These are phyloP conservation scores for Zonotrichia leucophrys DNA, from an alignment of 2,113 vertebrate species.

Conservation along the genomic window DNA sequence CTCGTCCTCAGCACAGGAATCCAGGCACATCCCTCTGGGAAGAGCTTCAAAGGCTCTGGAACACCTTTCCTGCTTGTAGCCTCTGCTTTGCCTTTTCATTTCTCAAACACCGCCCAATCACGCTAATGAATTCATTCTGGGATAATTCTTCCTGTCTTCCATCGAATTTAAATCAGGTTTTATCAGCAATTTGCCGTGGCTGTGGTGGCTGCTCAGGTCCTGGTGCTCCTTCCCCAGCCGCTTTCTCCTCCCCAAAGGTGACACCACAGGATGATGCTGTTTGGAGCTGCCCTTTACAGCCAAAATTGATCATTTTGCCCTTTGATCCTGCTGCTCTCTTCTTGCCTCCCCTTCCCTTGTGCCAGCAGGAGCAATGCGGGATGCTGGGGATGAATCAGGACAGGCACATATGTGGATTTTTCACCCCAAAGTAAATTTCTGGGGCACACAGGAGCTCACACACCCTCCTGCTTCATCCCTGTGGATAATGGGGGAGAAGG, in stretches of 20 bases:
- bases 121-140: neutral
- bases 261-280: accelerated
- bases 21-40: neutral
- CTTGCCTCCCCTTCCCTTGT: neutral
- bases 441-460: neutral
- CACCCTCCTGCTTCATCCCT: neutral
- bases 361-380: neutral
- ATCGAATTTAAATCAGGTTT: neutral
- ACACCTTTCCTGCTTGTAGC: neutral
- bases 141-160: neutral
- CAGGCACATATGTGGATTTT: accelerated
- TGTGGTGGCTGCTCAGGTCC: neutral
- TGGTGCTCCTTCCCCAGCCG: accelerated
- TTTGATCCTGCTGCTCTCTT: neutral
- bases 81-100: neutral
- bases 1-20: accelerated
- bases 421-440: accelerated
- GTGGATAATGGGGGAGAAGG: neutral
- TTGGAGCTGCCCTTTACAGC: neutral
- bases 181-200: neutral
- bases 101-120: neutral
- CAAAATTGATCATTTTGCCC: neutral
- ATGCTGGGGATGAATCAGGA: neutral
- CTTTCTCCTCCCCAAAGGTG: neutral
- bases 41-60: neutral